phyloP scores from a whole-genome alignment of 1,140 invertebrate species.

The Ruditapes philippinarum region DNA sequence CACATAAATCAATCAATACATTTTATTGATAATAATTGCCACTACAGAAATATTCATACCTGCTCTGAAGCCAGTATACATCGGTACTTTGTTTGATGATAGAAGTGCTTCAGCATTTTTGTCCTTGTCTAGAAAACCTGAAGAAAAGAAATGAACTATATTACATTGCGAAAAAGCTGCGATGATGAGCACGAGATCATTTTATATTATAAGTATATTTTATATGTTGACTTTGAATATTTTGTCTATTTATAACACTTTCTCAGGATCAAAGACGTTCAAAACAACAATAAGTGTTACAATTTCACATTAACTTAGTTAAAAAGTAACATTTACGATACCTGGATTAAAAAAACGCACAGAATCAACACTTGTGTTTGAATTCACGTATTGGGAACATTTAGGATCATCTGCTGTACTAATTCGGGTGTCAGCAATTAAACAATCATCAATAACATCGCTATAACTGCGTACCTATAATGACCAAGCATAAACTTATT shows the following conservation, averaged over 20 bases:
- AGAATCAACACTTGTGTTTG: background rate
- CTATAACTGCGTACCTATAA: constrained; percentile 3
- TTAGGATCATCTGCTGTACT: background rate
- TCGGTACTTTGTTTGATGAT: constrained; percentile 69
- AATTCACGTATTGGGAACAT: background rate
- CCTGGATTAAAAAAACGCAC: constrained; percentile 63
- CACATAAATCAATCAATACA: no score
- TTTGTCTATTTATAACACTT: no score
- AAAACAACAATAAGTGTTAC: no score
- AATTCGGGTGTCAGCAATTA: background rate
- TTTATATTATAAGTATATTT: no score
- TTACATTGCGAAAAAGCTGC: background rate
- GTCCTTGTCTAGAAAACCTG: background rate
- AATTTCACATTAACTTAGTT: no score
- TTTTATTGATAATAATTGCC: no score
- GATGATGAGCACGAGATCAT: background rate
- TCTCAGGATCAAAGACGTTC: no score
- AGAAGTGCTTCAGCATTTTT: constrained; percentile 46
- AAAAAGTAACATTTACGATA: no score
- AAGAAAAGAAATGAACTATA: no score
- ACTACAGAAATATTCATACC: no score
- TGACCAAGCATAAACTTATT: no score
- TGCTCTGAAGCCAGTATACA: constrained; percentile 73
- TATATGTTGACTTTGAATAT: no score
- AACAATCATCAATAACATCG: background rate